phyloP scores from a whole-genome alignment of 2,888 invertebrate species.

The Aphodius granarius region DNA sequence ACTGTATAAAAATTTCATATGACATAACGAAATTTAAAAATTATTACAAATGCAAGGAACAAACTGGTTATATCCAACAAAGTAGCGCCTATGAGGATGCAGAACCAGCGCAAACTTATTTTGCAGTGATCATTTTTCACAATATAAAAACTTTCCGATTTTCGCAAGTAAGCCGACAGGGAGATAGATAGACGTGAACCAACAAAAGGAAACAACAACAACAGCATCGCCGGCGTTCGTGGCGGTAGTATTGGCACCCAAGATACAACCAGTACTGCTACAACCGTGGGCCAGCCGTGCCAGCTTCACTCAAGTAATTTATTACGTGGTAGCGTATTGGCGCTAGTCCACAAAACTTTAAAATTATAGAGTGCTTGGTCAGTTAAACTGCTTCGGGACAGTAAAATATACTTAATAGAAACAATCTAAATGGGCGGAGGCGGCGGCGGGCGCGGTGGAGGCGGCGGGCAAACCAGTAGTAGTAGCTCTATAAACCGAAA shows the following conservation, averaged over 20 bases:
- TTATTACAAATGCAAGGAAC: too few relatives aligned
- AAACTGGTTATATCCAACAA: too few relatives aligned
- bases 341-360: constrained; percentile 26
- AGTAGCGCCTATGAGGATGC: not conserved
- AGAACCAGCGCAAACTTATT: not conserved
- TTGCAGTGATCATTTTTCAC: not conserved
- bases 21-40: too few relatives aligned
- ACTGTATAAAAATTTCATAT: too few relatives aligned
- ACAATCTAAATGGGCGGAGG: constrained; percentile 1
- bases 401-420: constrained; percentile 23
- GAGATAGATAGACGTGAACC: not conserved
- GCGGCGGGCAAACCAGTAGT: not conserved
- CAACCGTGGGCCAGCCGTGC: not conserved
- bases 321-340: constrained; percentile 27
- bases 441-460: not conserved
- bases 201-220: constrained; percentile 1
- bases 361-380: constrained; percentile 26
- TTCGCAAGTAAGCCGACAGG: not conserved
- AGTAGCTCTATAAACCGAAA: not conserved
- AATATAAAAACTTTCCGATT: not conserved
- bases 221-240: not conserved
- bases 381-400: constrained; percentile 22
- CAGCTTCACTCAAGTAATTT: constrained; percentile 21
- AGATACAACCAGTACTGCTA: not conserved
- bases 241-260: not conserved